Conservation (phyloP, 2,888 invertebrate genomes). For the Caenorhabditis japonica region DNA sequence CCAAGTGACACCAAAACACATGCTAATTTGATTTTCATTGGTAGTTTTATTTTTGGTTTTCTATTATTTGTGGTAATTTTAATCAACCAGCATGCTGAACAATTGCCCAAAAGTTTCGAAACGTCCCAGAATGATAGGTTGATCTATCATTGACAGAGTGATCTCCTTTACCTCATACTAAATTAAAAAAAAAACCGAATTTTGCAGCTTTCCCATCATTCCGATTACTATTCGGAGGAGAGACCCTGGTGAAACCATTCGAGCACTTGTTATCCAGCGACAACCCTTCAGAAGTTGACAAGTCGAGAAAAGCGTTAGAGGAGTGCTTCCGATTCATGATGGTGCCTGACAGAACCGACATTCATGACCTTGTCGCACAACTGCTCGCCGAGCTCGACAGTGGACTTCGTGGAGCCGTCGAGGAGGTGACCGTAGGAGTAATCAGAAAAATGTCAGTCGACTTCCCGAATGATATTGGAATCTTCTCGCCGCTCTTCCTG, state of each 20-base stretch:
- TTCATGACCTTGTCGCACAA: slow-evolving; percentile 44
- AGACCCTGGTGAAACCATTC: slow-evolving; percentile 23
- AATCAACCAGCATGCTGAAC: no score
- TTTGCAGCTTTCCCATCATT: slow-evolving; percentile 74
- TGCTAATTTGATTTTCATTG: no score
- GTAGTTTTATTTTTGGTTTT: not conserved
- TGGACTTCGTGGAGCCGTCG: slow-evolving; percentile 68
- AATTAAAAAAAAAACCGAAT: no score
- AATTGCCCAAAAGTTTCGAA: no score
- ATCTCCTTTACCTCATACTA: no score
- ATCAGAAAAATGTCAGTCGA: slow-evolving; percentile 65
- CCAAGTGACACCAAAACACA: no score
- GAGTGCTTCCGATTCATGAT: slow-evolving; percentile 48
- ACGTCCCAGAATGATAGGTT: no score
- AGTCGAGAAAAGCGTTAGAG: slow-evolving; percentile 35
- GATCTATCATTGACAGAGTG: no score
- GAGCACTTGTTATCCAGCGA: slow-evolving; percentile 13
- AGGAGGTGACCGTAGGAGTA: slow-evolving; percentile 70
- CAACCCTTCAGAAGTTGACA: slow-evolving; percentile 15
- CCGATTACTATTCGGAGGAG: slow-evolving; percentile 67
- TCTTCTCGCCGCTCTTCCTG: slow-evolving; percentile 89
- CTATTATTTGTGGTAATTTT: not conserved
- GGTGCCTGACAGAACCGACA: slow-evolving; percentile 26
- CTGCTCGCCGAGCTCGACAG: slow-evolving; percentile 52
- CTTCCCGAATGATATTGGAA: slow-evolving; percentile 66